phyloP scores from a whole-genome alignment of 1,140 invertebrate species.

The Zophobas morio region DNA sequence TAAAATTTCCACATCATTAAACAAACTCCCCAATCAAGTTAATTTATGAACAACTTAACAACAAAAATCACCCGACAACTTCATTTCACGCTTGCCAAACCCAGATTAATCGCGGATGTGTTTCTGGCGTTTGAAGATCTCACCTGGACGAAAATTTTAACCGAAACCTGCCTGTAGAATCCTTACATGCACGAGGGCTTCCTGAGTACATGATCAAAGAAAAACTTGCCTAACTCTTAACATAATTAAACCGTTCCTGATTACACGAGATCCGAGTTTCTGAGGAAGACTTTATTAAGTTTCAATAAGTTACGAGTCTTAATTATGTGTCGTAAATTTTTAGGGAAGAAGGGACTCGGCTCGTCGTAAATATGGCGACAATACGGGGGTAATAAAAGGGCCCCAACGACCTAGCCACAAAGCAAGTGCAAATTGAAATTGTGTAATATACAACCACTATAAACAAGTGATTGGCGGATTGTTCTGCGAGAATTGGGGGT shows the following conservation, averaged over 20 bases:
- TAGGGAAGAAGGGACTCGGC: background rate
- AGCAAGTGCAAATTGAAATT: background rate
- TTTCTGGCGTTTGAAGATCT: no score
- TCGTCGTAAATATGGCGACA: background rate
- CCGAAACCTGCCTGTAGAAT: no score
- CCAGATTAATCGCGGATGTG: no score
- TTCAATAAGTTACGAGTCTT: background rate
- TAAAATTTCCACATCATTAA: no score
- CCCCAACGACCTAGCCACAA: background rate
- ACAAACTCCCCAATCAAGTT: no score
- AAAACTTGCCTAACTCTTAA: background rate
- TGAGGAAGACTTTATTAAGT: background rate
- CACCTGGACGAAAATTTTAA: no score
- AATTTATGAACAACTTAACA: no score
- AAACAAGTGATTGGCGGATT: background rate
- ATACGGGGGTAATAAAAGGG: background rate
- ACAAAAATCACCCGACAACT: no score
- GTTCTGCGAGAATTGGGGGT: no score
- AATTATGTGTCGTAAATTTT: background rate
- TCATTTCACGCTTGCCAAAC: no score
- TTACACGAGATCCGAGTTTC: background rate
- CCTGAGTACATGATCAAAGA: background rate
- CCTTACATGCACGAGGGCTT: background rate
- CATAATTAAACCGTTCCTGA: background rate
- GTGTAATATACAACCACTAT: background rate